Evolutionary conservation across 2,113 vertebrate genomes (phyloP).

Genomic region (Xerus inauris): DNA sequence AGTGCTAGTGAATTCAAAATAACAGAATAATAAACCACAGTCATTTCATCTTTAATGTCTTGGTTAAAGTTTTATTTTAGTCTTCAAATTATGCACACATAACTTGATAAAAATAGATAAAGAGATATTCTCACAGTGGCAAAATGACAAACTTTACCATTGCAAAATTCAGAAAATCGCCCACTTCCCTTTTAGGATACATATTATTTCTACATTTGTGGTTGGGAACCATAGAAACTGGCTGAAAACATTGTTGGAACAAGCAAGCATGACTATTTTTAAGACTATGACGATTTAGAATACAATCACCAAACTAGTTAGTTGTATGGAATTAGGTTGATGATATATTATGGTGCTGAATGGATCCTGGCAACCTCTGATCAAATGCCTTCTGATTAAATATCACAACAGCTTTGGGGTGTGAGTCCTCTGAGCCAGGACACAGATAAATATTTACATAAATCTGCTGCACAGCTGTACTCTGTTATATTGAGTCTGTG

Average conservation of each 20-base stretch:
- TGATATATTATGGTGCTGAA: constrained; percentile 28
- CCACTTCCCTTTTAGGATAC: constrained; percentile 13
- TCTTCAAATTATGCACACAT: neutral
- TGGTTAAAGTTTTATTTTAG: constrained; percentile 43
- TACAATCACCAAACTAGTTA: constrained; percentile 25
- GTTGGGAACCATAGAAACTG: constrained; percentile 53
- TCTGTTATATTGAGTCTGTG: neutral
- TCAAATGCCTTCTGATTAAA: constrained; percentile 61
- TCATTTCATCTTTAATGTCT: neutral
- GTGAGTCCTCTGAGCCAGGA: constrained; percentile 20
- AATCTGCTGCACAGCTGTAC: constrained; percentile 26
- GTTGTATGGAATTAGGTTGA: constrained; percentile 50
- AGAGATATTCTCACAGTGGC: neutral
- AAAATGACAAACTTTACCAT: neutral
- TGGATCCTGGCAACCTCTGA: constrained; percentile 56
- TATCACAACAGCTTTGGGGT: neutral
- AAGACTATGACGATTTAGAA: constrained; percentile 35
- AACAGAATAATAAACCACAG: neutral
- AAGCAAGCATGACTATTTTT: constrained; percentile 56
- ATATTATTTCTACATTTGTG: constrained; percentile 32
- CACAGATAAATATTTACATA: constrained; percentile 63
- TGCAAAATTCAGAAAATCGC: constrained; percentile 46
- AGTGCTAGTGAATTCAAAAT: neutral
- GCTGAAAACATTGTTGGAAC: constrained; percentile 45
- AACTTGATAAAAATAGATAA: neutral